Evolutionary conservation across 2,113 vertebrate species (phyloP).

Genomic region (Urocolius indicus): DNA sequence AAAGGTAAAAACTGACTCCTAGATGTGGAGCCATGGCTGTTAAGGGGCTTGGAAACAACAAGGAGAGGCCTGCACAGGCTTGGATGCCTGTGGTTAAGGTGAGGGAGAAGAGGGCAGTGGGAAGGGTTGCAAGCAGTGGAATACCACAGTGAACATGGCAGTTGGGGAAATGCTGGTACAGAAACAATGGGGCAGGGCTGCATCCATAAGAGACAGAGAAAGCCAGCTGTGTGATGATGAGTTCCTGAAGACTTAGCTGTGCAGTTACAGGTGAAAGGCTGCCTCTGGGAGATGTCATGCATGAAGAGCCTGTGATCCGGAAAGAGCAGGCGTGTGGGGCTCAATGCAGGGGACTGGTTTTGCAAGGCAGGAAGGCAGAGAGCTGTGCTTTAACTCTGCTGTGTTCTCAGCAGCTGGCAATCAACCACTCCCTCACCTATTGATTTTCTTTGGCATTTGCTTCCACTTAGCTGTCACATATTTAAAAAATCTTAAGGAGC

Average conservation of each 20-base stretch:
- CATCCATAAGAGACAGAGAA: background rate
- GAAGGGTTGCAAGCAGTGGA: background rate
- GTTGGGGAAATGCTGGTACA: background rate
- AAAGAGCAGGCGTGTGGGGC: background rate
- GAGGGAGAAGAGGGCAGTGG: background rate
- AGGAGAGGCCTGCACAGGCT: background rate
- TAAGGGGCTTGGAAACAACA: background rate
- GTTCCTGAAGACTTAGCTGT: background rate
- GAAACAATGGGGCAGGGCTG: background rate
- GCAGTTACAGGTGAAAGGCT: background rate
- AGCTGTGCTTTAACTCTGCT: background rate
- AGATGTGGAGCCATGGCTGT: background rate
- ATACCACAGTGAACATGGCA: background rate
- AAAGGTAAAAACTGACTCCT: background rate
- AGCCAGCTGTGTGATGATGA: background rate
- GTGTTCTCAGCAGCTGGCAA: background rate
- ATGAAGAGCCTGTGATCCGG: background rate
- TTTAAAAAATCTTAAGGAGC: background rate
- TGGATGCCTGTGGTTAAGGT: background rate
- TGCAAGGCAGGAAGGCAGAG: background rate
- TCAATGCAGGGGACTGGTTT: background rate
- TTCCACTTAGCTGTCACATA: conserved; percentile 30
- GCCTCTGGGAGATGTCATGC: background rate
- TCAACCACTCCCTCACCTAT: conserved; percentile 11
- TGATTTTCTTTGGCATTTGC: background rate